phyloP scores from a whole-genome alignment of 1,140 invertebrate species.

The Lysiphlebus fabarum region DNA sequence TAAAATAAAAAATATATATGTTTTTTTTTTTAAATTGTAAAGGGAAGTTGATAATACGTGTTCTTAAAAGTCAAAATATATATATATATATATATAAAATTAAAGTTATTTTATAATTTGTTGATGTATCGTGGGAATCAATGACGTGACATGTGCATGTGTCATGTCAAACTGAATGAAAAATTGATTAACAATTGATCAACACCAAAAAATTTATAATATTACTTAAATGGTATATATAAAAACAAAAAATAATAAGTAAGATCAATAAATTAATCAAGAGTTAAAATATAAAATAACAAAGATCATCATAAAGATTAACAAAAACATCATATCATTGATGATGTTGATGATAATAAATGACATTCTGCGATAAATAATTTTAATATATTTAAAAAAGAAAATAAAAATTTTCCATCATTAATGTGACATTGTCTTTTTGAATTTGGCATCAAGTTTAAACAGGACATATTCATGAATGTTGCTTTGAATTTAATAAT shows the following conservation, averaged over 20 bases:
- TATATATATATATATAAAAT: no score
- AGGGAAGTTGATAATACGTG: conserved; percentile 17
- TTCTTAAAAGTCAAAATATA: conserved; percentile 1
- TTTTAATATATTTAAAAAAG: no score
- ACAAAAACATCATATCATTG: no score
- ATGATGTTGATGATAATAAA: no score
- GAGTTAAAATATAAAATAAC: no score
- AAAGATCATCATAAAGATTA: no score
- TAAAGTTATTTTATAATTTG: conserved; percentile 12
- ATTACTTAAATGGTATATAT: conserved; percentile 5
- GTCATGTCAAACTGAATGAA: no score
- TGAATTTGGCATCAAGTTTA: background rate
- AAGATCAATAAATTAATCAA: no score
- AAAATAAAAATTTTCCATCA: no score
- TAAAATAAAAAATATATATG: background rate
- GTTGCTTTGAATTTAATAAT: background rate
- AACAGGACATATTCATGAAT: background rate
- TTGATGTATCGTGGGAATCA: conserved; percentile 29
- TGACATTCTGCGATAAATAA: no score
- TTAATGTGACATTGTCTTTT: no score
- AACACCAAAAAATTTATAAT: background rate
- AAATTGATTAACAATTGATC: background rate
- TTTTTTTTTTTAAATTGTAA: background rate
- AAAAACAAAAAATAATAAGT: no score
- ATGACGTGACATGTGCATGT: conserved; percentile 27